A percentile compares a stretch with the other conserved stretches of the same genome.
Conservation (phyloP, 1,140 invertebrate species). For the Panagrolaimus sp. region DNA sequence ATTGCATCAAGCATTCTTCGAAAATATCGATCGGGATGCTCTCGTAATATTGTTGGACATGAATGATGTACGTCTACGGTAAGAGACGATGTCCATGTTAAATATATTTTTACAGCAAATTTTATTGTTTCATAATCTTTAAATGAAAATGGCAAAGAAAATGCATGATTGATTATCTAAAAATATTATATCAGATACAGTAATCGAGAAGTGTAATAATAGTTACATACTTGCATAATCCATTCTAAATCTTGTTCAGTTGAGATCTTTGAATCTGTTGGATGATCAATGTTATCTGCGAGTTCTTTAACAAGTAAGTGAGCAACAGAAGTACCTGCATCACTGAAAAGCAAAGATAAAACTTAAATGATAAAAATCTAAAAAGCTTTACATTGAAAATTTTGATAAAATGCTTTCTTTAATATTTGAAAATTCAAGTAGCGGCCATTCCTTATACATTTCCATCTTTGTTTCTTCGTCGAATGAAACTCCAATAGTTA, state of each 20-base stretch:
- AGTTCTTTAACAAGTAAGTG: constrained; percentile 35
- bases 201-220: no score
- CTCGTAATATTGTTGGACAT: constrained; percentile 32
- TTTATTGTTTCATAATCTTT: constrained; percentile 33
- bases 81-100: constrained; percentile 38
- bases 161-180: constrained; percentile 42
- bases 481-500: neutral
- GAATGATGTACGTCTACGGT: constrained; percentile 28
- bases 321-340: constrained; percentile 37
- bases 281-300: constrained; percentile 39
- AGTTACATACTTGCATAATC: constrained; percentile 40
- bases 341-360: neutral
- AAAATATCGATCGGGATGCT: constrained; percentile 33
- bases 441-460: neutral
- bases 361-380: no score
- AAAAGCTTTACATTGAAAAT: neutral
- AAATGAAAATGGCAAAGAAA: constrained; percentile 28
- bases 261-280: constrained; percentile 11
- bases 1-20: constrained; percentile 42
- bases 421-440: constrained; percentile 2
- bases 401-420: neutral
- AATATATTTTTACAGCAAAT: constrained; percentile 39
- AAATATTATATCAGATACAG: constrained; percentile 5
- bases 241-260: constrained; percentile 37
- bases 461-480: neutral